A percentile compares a stretch with the other conserved stretches of the same genome.
phyloP scores from a whole-genome alignment of 1,140 invertebrate genomes.

The Glomeris maerens region DNA sequence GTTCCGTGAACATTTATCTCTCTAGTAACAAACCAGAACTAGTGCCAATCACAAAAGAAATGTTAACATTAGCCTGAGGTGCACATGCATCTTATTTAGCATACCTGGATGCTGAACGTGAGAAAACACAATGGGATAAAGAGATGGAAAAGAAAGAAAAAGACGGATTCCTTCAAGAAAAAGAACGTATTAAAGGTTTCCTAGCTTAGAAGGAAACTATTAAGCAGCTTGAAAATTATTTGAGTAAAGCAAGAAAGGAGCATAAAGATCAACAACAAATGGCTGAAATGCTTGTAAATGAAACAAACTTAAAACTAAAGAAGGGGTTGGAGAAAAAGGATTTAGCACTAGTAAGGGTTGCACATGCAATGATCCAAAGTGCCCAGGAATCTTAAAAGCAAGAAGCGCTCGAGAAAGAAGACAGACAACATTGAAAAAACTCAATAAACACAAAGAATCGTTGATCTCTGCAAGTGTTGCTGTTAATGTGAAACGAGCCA shows the following conservation, averaged over 20 bases:
- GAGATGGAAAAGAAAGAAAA: not conserved
- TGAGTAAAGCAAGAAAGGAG: not conserved
- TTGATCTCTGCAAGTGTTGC: no score
- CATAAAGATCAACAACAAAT: no score
- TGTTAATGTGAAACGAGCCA: no score
- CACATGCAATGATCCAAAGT: not conserved
- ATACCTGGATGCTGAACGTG: conserved; percentile 1
- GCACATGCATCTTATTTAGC: not conserved
- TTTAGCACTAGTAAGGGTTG: not conserved
- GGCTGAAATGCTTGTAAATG: not conserved
- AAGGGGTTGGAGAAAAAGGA: not conserved
- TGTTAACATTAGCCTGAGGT: not conserved
- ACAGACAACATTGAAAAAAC: not conserved
- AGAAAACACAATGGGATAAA: not conserved
- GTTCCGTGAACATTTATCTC: no score
- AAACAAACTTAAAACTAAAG: not conserved
- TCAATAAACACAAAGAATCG: no score
- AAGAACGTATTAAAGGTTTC: not conserved
- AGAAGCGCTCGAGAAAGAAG: not conserved
- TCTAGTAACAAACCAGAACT: conserved; percentile 1
- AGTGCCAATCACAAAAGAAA: conserved; percentile 1
- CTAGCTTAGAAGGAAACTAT: not conserved
- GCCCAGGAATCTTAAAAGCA: not conserved
- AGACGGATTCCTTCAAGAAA: not conserved
- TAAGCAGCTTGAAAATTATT: not conserved